Evolutionary conservation across 2,888 invertebrate species (phyloP).

Genomic region (Netelia inedita): DNA sequence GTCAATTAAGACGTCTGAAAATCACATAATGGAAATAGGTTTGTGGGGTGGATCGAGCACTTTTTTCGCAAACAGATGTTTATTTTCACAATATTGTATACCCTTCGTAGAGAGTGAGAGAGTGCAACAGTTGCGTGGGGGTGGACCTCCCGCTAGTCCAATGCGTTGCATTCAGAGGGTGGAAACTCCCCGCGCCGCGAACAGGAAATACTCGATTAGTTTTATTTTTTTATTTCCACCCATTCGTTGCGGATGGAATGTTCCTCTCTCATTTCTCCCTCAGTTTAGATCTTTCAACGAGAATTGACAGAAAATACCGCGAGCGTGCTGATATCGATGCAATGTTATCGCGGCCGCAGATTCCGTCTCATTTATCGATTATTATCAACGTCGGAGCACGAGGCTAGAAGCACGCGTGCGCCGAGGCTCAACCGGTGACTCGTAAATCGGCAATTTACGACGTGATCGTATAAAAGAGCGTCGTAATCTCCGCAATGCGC

Average conservation of each 20-base stretch:
- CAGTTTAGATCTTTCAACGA: not conserved
- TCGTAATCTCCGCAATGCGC: constrained; percentile 61
- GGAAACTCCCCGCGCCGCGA: not conserved
- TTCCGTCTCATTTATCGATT: constrained; percentile 73
- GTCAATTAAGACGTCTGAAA: no score
- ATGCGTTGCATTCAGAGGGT: no score
- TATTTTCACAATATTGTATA: no score
- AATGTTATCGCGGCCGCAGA: constrained; percentile 67
- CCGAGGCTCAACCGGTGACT: constrained; percentile 36
- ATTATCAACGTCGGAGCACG: constrained; percentile 67
- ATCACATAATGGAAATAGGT: no score
- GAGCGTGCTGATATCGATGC: constrained; percentile 47
- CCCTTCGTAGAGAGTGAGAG: no score
- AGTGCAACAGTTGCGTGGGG: no score
- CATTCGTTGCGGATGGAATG: not conserved
- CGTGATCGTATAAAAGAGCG: constrained; percentile 38
- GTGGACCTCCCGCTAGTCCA: no score
- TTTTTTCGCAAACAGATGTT: no score
- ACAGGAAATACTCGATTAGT: not conserved
- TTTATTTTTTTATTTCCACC: not conserved
- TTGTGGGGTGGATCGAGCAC: no score
- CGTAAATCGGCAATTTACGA: constrained; percentile 74
- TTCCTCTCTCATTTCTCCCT: not conserved
- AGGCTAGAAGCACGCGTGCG: not conserved
- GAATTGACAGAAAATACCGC: not conserved